Evolutionary conservation across 1,140 invertebrate species (phyloP), one percentile per base, ranked within the genome.

Genomic region (Coenobita brevimanus): DNA sequence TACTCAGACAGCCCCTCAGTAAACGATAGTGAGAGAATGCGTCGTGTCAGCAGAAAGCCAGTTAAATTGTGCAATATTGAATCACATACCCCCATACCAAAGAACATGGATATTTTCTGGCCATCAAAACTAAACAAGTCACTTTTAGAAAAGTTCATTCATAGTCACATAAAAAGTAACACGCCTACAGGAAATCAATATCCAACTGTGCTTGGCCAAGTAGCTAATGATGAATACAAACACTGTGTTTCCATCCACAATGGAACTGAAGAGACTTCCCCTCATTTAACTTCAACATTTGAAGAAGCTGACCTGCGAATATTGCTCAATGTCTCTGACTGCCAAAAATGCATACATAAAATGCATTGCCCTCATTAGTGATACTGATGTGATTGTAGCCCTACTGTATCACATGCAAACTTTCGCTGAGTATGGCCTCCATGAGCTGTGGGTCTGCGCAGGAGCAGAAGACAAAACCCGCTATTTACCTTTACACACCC

Each of bases 221-320:
- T 4, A 1, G 1, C 64, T 69, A 13, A 27, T 69, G 3, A 24
- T 24, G 33, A 4, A 27, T 24, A 69, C 1, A 69, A 24, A 1
- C 1, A 69, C 62, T 24, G 21, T 27, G 33, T 69, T 69, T 33
- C 33, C 24, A 2, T 1, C 33, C n/a, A 69, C n/a, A 33, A 4
- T 33, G 33, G 33, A 69, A 24, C n/a, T 69, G 10, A 69, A 27
- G 64, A 69, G 64, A 24, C 10, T 0, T n/a, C n/a, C n/a, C n/a
- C n/a, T 33, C 64, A 27, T 69, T 13, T 27, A 24, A 27, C 64
- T 1, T 69, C 64, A 27, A n/a, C n/a, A n/a, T 33, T 1, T 69
- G 64, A 4, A 21, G 64, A 69, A 69, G 64, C 64, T 69, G 64
- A 69, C 64, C 24, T 69, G 33, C 13, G 64, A 69, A 69, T 69